These are phyloP conservation scores for Leptinotarsa tumamoca DNA, from an alignment of 2,888 invertebrate genomes.

Conservation along the genomic window DNA sequence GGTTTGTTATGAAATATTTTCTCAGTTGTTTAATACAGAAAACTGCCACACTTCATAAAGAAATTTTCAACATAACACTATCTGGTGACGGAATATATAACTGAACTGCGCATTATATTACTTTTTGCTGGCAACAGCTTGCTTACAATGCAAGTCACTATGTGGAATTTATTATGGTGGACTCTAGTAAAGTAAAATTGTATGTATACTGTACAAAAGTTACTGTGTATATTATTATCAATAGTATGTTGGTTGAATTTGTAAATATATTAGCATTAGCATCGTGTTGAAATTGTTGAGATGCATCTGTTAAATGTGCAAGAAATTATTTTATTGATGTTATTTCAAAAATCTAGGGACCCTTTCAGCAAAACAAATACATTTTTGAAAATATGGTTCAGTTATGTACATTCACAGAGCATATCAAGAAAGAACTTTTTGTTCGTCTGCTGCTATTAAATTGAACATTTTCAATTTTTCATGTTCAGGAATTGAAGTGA, in stretches of 20 bases:
- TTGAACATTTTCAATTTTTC: too few species aligned
- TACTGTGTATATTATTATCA: conserved; percentile 6
- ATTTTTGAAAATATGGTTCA: not conserved
- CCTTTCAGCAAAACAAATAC: not conserved
- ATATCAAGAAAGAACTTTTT: too few species aligned
- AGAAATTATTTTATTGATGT: conserved; percentile 12
- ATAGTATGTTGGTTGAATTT: conserved; percentile 1
- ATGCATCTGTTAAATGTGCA: conserved; percentile 19
- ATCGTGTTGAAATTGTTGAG: conserved; percentile 15
- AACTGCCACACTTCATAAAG: too few species aligned
- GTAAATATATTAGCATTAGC: conserved; percentile 16
- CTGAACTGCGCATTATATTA: not conserved
- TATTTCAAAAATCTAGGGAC: not conserved
- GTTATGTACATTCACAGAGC: not conserved
- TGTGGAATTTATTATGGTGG: conserved; percentile 11
- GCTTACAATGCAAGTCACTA: conserved; percentile 4
- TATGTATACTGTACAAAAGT: conserved; percentile 15
- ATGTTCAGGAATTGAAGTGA: too few species aligned
- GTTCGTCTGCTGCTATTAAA: too few species aligned
- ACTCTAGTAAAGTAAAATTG: not conserved
- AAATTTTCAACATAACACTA: too few species aligned
- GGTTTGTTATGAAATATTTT: too few species aligned
- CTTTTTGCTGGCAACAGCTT: not conserved
- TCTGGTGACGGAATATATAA: too few species aligned
- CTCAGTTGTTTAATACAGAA: too few species aligned